Conservation (phyloP, 1,140 invertebrate species). For the Aphelinus certus region DNA sequence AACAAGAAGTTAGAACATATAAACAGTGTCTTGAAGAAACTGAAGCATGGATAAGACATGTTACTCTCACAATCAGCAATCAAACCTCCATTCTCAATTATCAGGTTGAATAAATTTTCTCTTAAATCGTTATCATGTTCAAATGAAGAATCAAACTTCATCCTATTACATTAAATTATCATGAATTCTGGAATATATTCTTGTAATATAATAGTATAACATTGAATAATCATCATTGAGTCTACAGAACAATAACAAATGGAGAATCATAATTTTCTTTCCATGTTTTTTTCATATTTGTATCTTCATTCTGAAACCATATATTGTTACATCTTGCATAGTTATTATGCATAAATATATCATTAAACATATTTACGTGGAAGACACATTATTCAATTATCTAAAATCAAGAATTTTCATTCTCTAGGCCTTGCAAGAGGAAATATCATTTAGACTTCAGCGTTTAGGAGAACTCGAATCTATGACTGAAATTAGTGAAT, state of each 20-base stretch:
- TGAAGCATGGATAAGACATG: constrained; percentile 69
- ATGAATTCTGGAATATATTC: not conserved
- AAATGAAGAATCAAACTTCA: too few relatives aligned
- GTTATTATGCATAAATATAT: too few relatives aligned
- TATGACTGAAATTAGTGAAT: constrained; percentile 55
- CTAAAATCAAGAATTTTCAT: not conserved
- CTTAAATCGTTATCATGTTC: not conserved
- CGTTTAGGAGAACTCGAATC: constrained; percentile 56
- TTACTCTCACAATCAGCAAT: constrained; percentile 49
- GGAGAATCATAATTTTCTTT: too few relatives aligned
- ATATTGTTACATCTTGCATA: too few relatives aligned
- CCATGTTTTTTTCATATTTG: too few relatives aligned
- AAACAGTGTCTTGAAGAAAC: constrained; percentile 71
- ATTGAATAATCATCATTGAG: too few relatives aligned
- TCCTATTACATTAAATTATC: not conserved
- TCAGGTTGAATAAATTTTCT: constrained; percentile 45
- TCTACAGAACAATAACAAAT: too few relatives aligned
- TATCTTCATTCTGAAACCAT: too few relatives aligned
- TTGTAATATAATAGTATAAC: not conserved
- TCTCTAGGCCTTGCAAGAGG: constrained; percentile 56
- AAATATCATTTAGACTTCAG: constrained; percentile 53
- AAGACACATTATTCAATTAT: too few relatives aligned
- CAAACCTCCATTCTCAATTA: constrained; percentile 44
- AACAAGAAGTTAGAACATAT: constrained; percentile 70
- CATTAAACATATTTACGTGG: too few relatives aligned